Conservation (phyloP, 2,797 vertebrate species). For the Phataginus tetradactyla region DNA sequence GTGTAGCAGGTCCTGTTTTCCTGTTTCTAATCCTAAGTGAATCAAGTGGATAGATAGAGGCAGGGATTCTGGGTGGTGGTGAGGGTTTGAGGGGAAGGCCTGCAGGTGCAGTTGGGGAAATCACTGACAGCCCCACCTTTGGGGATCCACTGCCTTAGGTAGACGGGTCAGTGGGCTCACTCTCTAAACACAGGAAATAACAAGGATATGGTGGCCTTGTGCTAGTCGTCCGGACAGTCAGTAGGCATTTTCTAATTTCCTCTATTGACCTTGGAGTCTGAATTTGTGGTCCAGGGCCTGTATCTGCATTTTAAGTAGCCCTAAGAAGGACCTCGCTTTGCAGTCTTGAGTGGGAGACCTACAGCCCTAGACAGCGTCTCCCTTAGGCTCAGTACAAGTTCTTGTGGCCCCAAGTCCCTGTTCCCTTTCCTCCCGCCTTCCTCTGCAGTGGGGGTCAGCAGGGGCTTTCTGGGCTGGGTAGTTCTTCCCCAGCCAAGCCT, state of each 20-base stretch:
- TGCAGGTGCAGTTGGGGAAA: background rate
- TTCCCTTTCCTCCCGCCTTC: background rate
- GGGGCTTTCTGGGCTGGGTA: background rate
- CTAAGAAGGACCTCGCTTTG: background rate
- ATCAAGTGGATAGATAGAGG: background rate
- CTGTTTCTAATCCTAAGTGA: conserved; percentile 11
- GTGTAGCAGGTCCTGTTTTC: background rate
- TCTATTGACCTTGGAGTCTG: background rate
- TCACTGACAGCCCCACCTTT: background rate
- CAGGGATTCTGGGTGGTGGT: background rate
- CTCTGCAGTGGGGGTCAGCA: rapidly evolving
- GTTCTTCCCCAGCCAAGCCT: background rate
- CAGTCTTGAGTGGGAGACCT: background rate
- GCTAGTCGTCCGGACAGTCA: background rate
- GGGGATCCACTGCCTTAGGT: background rate
- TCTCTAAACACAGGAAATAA: background rate
- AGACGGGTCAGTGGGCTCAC: background rate
- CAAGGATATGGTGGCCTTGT: rapidly evolving
- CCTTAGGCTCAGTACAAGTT: background rate
- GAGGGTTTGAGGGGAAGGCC: background rate
- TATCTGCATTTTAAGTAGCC: background rate
- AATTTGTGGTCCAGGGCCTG: background rate
- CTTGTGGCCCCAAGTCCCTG: background rate
- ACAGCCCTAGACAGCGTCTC: rapidly evolving
- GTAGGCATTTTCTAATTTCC: background rate